Percentiles rank a stretch among this genome's conserved stretches.
Conservation (phyloP, 1,140 invertebrate species). For the Philaenus spumarius region DNA sequence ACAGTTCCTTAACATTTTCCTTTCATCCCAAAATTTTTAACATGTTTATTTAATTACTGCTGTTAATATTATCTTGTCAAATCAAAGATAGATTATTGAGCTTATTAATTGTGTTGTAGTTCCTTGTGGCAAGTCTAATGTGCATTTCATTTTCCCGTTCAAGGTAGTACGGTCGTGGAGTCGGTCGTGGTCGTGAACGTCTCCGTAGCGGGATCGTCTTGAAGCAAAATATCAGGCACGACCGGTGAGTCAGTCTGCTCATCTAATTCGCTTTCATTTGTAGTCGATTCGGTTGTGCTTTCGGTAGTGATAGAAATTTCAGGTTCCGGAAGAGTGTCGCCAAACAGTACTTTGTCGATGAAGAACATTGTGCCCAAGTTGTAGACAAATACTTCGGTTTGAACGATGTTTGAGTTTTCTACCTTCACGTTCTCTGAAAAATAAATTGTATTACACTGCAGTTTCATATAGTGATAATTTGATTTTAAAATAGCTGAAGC, state of each 20-base stretch:
- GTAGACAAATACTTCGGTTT: constrained; percentile 53
- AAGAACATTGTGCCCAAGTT: constrained; percentile 55
- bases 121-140: too few relatives aligned
- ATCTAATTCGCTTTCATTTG: constrained; percentile 15
- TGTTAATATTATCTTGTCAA: too few relatives aligned
- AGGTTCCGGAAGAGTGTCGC: constrained; percentile 26
- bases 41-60: too few relatives aligned
- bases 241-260: constrained; percentile 11
- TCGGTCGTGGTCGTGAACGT: background rate
- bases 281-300: background rate
- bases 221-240: constrained; percentile 22
- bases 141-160: too few relatives aligned
- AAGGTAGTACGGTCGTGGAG: too few relatives aligned
- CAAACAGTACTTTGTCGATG: constrained; percentile 48
- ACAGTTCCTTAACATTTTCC: too few relatives aligned
- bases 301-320: constrained; percentile 8
- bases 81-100: too few relatives aligned
- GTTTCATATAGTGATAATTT: too few relatives aligned
- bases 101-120: too few relatives aligned
- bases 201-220: constrained; percentile 16
- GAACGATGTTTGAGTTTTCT: constrained; percentile 48
- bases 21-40: too few relatives aligned
- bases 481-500: too few relatives aligned
- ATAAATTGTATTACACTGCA: too few relatives aligned
- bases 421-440: constrained; percentile 41